Conservation (phyloP, 1,140 invertebrate genomes). For the Neodiprion fabricii region DNA sequence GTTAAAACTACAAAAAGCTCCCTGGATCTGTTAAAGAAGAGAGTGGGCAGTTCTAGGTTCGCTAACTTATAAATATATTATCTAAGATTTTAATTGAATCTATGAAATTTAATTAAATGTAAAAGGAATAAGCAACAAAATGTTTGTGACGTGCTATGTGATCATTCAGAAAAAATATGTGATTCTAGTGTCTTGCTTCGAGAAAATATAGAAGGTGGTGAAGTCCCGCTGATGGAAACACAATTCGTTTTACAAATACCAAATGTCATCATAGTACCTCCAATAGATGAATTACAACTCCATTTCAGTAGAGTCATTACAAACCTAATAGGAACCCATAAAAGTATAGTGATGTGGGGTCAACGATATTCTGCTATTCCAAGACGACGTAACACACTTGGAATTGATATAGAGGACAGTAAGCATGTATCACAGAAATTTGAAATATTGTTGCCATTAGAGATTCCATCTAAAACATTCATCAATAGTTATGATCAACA, state of each 20-base stretch:
- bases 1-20: conserved; percentile 73
- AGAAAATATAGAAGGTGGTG: conserved; percentile 54
- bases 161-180: background rate
- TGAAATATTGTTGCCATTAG: background rate
- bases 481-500: too few species aligned
- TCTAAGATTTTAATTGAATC: background rate
- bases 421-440: background rate
- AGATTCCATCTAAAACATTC: too few species aligned
- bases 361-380: conserved; percentile 49
- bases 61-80: background rate
- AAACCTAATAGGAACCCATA: conserved; percentile 69
- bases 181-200: conserved; percentile 49
- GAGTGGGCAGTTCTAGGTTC: conserved; percentile 66
- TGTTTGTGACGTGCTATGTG: background rate
- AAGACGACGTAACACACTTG: conserved; percentile 25
- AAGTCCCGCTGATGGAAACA: conserved; percentile 65
- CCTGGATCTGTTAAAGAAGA: conserved; percentile 70
- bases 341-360: conserved; percentile 75
- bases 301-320: conserved; percentile 71
- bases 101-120: background rate
- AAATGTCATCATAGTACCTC: conserved; percentile 65
- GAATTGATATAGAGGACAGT: conserved; percentile 29
- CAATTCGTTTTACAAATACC: conserved; percentile 71
- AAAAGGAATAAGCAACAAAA: background rate
- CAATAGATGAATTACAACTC: conserved; percentile 76